phyloP scores from a whole-genome alignment of 2,113 vertebrate genomes.

The Channa maculata region DNA sequence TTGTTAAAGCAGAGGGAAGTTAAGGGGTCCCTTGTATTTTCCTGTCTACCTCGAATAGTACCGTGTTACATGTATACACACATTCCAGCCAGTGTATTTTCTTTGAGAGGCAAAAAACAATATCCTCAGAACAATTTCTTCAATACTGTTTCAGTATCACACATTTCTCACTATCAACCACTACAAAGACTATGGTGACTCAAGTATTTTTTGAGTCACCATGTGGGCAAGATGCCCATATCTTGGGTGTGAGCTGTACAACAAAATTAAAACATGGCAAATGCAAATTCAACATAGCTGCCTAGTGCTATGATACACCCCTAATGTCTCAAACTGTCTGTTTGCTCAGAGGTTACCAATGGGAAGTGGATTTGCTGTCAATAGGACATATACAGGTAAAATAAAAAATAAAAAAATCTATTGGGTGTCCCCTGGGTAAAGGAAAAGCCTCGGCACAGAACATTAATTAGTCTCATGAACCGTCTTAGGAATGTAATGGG shows the following conservation, averaged over 20 bases:
- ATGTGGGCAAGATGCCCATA: slow-evolving; percentile 28
- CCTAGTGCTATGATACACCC: slow-evolving; percentile 33
- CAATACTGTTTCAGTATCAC: neutral
- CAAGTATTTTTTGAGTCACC: slow-evolving; percentile 33
- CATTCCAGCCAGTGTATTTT: neutral
- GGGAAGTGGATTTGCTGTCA: slow-evolving; percentile 69
- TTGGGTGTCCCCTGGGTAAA: slow-evolving; percentile 72
- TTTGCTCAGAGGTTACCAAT: slow-evolving; percentile 53
- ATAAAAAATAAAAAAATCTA: slow-evolving; percentile 70
- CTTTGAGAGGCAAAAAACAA: slow-evolving; percentile 10
- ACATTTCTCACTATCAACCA: slow-evolving; percentile 16
- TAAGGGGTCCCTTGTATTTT: slow-evolving; percentile 64
- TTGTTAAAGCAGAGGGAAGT: slow-evolving; percentile 55
- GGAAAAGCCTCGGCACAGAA: slow-evolving; percentile 75
- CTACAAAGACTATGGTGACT: slow-evolving; percentile 21
- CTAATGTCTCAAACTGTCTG: slow-evolving; percentile 51
- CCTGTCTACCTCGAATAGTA: slow-evolving; percentile 32
- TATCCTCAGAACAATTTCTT: slow-evolving; percentile 1
- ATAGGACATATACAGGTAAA: slow-evolving; percentile 79
- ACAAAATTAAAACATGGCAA: slow-evolving; percentile 42
- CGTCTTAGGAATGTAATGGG: slow-evolving; percentile 78
- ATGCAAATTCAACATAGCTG: slow-evolving; percentile 50
- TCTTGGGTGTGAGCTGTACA: slow-evolving; percentile 26
- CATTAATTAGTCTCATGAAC: slow-evolving; percentile 85
- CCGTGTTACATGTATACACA: neutral